Base-by-base conservation (phyloP, 2,113 vertebrate species). In the Numenius arquata region DNA sequence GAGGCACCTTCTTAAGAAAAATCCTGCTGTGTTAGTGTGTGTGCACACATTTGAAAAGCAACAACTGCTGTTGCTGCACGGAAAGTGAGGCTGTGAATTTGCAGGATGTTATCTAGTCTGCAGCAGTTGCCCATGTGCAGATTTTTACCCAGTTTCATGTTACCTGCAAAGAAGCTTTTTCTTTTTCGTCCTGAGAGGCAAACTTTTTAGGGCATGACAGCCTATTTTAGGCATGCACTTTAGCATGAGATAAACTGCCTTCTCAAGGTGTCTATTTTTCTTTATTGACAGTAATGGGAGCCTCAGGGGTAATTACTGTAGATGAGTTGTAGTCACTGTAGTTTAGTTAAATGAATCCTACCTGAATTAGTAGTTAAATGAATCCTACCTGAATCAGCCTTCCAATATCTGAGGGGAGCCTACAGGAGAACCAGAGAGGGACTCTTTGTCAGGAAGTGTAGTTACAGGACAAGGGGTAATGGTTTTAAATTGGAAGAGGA, bases 251-350 rank as follows among this genome's bases (percentile, higher is more conserved):
- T 45, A 81, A 89, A 87, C 25, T 86, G 34, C 68, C 40, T 71
- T 62, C 41, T 88, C 67, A 70, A 73, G 47, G 59, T 79, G 55
- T 70, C 67, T 93, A 21, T 66, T 96, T 79, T 85, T 88, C 71
- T 85, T 96, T 88, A 83, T 77, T 91, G 70, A 94, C 61, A 88
- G 40, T 67, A 94, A 89, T 67, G 61, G 55, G n/a, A 93, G 29
- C 41, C 62, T 76, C 78, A 76, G 21, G 27, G 59, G 50, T 76
- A 93, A 90, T 92, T 85, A 47, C 22, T 73, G 62, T 55, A 68
- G 58, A 72, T 82, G 53, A 91, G 23, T 58, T 87, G 61, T 43
- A 93, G 74, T 90, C 67, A 53, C 45, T 79, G 45, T 58, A 76
- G 67, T 83, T 85, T 58, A 65, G 36, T 61, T 88, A 91, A 88